These are phyloP conservation scores for Odontamblyopus lacepedii DNA, from an alignment of 2,797 vertebrate genomes.

Conservation along the genomic window DNA sequence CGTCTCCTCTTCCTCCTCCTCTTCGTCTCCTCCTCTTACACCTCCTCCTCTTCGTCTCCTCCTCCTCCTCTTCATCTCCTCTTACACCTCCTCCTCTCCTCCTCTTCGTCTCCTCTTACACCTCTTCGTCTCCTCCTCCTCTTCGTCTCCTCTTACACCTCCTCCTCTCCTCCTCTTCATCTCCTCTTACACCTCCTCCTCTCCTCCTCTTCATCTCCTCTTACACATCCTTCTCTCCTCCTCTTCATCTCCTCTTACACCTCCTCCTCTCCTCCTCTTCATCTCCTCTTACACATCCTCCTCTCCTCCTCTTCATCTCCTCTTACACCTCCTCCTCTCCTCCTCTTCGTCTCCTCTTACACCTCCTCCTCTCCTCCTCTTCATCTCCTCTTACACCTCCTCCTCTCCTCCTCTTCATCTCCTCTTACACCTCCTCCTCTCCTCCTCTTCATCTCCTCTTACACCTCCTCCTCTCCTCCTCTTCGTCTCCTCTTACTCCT, in stretches of 20 bases:
- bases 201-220: too few relatives aligned
- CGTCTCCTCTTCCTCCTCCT: background rate
- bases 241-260: background rate
- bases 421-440: background rate
- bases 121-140: too few relatives aligned
- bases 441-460: background rate
- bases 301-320: background rate
- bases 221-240: too few relatives aligned
- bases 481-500: too few relatives aligned
- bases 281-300: rapidly evolving
- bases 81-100: background rate
- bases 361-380: background rate
- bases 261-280: background rate
- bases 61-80: background rate
- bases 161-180: too few relatives aligned
- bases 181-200: too few relatives aligned
- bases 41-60: background rate
- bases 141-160: too few relatives aligned
- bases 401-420: background rate
- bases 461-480: conserved; percentile 1
- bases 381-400: background rate
- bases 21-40: too few relatives aligned
- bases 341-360: background rate
- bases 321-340: background rate
- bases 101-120: background rate